These are phyloP conservation scores for Polymixis flavicincta DNA, from an alignment of 2,888 invertebrate genomes.

Conservation along the genomic window DNA sequence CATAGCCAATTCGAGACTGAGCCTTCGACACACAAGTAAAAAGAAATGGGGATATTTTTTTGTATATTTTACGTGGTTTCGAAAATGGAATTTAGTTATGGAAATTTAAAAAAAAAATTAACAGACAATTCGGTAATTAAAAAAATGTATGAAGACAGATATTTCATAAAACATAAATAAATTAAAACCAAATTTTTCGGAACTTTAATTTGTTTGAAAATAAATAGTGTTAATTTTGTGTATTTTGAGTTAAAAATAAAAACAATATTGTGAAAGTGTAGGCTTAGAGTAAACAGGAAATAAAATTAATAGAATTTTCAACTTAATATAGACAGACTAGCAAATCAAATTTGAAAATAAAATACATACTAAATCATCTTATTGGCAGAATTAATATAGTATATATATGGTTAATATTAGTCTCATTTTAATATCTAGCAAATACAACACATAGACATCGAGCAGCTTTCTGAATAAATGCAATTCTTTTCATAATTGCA, in stretches of 20 bases:
- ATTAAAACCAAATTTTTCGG: not conserved
- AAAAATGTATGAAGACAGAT: conserved; percentile 7
- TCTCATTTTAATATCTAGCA: conserved; percentile 33
- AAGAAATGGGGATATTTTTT: not conserved
- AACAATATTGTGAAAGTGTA: conserved; percentile 57
- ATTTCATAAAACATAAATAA: not conserved
- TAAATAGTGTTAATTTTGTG: conserved; percentile 46
- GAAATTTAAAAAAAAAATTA: conserved; percentile 6
- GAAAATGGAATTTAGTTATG: not conserved
- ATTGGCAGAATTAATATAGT: conserved; percentile 2
- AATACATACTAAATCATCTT: conserved; percentile 25
- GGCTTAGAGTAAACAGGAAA: conserved; percentile 28
- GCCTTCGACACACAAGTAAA: conserved; percentile 57
- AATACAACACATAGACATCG: conserved; percentile 12
- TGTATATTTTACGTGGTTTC: not conserved
- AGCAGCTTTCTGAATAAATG: not conserved
- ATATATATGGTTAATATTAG: not conserved
- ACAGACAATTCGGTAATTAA: not conserved
- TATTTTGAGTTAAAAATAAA: conserved; percentile 32
- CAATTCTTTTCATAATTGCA: not conserved
- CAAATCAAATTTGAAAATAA: conserved; percentile 35
- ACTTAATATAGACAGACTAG: conserved; percentile 32
- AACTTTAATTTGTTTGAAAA: not conserved
- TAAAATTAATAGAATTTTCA: conserved; percentile 30
- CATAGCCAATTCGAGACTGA: conserved; percentile 85